Evolutionary conservation across 2,113 vertebrate species (phyloP), one percentile per base, ranked within the genome.

Genomic region (Indicator indicator): DNA sequence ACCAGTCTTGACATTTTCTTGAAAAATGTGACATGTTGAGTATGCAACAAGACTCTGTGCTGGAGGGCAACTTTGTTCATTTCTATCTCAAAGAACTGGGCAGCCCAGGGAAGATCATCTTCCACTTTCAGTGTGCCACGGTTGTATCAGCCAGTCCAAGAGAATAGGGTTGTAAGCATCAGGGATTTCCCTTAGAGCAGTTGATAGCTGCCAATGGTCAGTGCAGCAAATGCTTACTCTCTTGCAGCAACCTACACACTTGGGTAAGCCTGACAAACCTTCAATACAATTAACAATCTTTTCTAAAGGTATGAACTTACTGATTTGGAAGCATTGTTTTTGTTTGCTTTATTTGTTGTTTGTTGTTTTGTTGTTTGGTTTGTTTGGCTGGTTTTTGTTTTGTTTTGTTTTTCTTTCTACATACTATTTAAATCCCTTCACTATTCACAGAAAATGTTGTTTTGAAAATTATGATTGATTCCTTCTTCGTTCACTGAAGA

Each of bases 151-250:
- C 27, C 11, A 27, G 9, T 9, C 2, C 19, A 42, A 52, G n/a
- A 50, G 27, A 46, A 52, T 0, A 50, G 4, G 3, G 2, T 23
- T 63, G 27, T 55, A 52, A 79, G 21, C 0, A 1, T 10, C 14
- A 62, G 21, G 16, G n/a, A 36, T 50, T 85, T 59, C 27, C 89
- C 24, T 82, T 44, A 44, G n/a, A 55, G 4, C 10, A 54, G 26
- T 62, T 72, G 52, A 46, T 19, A 52, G 8, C 24, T 85, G 52
- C 16, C 17, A 52, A 26, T 48, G 83, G 78, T 40, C 42, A 82
- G 12, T 5, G 2, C 16, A 73, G 27, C 27, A 83, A 13, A 5
- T 77, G 16, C 32, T 70, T 16, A 9, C 18, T 77, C 26, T 58
- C 16, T 67, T 2, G 0, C 36, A 79, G 33, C 26, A 89, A 40